These are phyloP conservation scores for Pseudoips prasinana DNA, from an alignment of 2,888 invertebrate genomes.

Conservation along the genomic window DNA sequence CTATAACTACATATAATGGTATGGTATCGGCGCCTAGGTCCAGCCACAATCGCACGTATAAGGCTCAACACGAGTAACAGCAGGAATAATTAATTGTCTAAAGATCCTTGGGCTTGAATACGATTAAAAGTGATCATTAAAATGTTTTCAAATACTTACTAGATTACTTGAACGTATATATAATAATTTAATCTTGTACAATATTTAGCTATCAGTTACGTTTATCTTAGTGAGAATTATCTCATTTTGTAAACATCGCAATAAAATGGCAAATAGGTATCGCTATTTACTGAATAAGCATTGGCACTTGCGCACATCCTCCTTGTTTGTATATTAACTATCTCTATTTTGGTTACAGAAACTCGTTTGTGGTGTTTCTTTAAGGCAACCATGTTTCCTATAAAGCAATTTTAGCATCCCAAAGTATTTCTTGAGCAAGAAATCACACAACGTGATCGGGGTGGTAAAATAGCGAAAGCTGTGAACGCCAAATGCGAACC, in stretches of 20 bases:
- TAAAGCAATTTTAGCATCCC: conserved; percentile 53
- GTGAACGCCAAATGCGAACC: conserved; percentile 46
- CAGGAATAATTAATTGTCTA: conserved; percentile 57
- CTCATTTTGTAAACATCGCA: conserved; percentile 26
- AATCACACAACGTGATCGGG: conserved; percentile 55
- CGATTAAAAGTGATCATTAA: conserved; percentile 52
- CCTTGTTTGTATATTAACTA: conserved; percentile 14
- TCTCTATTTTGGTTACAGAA: conserved; percentile 16
- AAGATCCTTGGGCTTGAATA: conserved; percentile 44
- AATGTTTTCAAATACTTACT: conserved; percentile 46
- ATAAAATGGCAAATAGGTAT: conserved; percentile 14
- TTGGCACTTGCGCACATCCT: conserved; percentile 9
- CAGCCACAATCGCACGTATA: conserved; percentile 50
- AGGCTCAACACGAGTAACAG: conserved; percentile 43
- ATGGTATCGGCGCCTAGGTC: conserved; percentile 48
- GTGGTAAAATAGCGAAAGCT: conserved; percentile 46
- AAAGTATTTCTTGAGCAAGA: conserved; percentile 49
- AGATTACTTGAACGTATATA: conserved; percentile 20
- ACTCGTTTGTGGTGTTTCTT: conserved; percentile 23
- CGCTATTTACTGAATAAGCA: conserved; percentile 5
- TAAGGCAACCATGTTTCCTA: conserved; percentile 39
- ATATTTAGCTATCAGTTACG: conserved; percentile 13
- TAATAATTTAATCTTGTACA: conserved; percentile 17
- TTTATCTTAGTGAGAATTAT: conserved; percentile 25
- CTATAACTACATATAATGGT: conserved; percentile 43